Conservation (phyloP, 2,888 invertebrate species). For the Vanessa cardui region DNA sequence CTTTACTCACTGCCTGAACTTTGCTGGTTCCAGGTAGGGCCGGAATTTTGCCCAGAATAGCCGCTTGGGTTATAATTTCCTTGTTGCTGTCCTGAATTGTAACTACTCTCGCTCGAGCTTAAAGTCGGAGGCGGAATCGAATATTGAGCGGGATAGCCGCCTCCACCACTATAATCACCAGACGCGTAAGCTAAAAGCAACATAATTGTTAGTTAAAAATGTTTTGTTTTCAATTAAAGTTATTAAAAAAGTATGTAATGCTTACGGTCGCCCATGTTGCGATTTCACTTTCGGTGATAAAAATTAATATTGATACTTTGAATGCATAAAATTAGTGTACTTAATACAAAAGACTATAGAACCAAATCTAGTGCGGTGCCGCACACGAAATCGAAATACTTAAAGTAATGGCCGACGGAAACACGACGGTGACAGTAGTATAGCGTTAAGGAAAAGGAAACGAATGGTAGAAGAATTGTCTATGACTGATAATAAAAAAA, state of each 20-base stretch:
- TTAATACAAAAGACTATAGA: background rate
- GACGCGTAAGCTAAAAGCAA: conserved; percentile 60
- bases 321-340: conserved; percentile 3
- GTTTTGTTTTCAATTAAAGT: conserved; percentile 3
- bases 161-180: conserved; percentile 69
- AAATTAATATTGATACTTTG: background rate
- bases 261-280: conserved; percentile 44
- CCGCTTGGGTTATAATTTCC: conserved; percentile 62
- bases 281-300: conserved; percentile 1
- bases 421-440: conserved; percentile 30
- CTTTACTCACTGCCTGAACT: conserved; percentile 55
- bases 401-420: conserved; percentile 38
- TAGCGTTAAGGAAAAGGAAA: conserved; percentile 37
- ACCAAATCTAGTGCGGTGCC: conserved; percentile 13
- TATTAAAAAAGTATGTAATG: conserved; percentile 13
- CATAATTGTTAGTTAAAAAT: conserved; percentile 16
- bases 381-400: conserved; percentile 18
- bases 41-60: conserved; percentile 60
- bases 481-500: background rate
- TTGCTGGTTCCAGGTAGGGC: conserved; percentile 68
- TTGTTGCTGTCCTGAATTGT: conserved; percentile 58
- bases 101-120: conserved; percentile 68
- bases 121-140: conserved; percentile 74
- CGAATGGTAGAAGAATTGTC: conserved; percentile 14
- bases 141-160: conserved; percentile 74